A percentile compares a stretch with the other conserved stretches of the same genome.
phyloP scores from a whole-genome alignment of 2,888 invertebrate species.

The Euzophera pinguis region DNA sequence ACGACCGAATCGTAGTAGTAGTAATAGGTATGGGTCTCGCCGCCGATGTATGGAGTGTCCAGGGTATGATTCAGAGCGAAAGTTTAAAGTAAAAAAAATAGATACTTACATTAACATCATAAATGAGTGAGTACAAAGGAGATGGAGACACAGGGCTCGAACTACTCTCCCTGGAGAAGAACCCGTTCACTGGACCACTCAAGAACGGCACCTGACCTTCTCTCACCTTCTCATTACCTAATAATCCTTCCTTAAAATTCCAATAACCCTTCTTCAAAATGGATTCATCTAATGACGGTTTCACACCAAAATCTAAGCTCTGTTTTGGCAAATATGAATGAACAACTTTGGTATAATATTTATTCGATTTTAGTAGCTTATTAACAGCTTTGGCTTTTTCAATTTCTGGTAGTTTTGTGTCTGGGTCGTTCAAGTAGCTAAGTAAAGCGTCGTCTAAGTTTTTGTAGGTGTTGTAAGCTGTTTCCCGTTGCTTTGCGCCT shows the following conservation, averaged over 20 bases:
- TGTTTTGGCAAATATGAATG: constrained; percentile 9
- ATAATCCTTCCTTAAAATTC: not conserved
- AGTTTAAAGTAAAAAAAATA: not conserved
- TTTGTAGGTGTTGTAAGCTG: constrained; percentile 58
- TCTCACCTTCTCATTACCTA: not conserved
- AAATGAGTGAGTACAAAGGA: constrained; percentile 53
- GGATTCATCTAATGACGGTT: not conserved
- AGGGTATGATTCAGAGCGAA: no score
- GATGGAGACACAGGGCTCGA: constrained; percentile 30
- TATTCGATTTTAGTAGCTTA: constrained; percentile 27
- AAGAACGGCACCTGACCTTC: constrained; percentile 32
- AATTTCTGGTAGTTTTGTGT: constrained; percentile 58
- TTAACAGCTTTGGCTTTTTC: constrained; percentile 46
- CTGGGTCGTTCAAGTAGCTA: constrained; percentile 57
- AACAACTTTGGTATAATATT: constrained; percentile 4
- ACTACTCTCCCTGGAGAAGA: constrained; percentile 32
- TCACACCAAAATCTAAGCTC: not conserved
- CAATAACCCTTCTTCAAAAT: not conserved
- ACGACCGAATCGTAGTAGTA: no score
- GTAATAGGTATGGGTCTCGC: no score
- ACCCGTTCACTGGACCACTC: constrained; percentile 37
- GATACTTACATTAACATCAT: constrained; percentile 63
- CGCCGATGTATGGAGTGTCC: no score
- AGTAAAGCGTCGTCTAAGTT: constrained; percentile 57
- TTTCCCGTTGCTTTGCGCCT: constrained; percentile 50